These are phyloP conservation scores for Rhinolophus ferrumequinum DNA, from an alignment of 2,113 vertebrate species.

Conservation along the genomic window DNA sequence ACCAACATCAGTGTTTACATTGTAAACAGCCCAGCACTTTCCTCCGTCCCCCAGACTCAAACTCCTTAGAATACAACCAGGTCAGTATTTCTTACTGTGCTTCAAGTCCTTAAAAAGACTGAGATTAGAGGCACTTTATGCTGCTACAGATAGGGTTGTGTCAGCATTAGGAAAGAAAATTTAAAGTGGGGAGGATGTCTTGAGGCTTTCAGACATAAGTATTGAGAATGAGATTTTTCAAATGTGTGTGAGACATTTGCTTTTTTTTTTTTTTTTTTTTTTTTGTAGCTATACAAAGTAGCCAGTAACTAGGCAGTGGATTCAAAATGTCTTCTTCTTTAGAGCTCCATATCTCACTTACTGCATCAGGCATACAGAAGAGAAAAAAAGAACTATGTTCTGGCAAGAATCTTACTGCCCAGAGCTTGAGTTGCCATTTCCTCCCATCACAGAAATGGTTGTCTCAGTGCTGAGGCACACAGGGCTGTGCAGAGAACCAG, in stretches of 20 bases:
- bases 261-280: constrained; percentile 44
- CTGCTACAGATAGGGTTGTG: constrained; percentile 79
- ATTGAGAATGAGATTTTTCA: constrained; percentile 64
- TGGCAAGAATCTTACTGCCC: constrained; percentile 18
- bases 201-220: constrained; percentile 36
- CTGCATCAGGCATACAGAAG: not conserved
- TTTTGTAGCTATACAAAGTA: constrained; percentile 65
- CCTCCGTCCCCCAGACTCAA: not conserved
- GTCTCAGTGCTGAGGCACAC: not conserved
- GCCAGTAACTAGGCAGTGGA: constrained; percentile 41
- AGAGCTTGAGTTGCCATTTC: not conserved
- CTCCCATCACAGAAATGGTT: not conserved
- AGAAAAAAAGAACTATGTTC: not conserved
- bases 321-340: constrained; percentile 1
- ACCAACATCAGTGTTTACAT: constrained; percentile 77
- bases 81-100: constrained; percentile 80
- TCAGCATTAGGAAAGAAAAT: constrained; percentile 76
- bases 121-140: constrained; percentile 80
- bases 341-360: not conserved
- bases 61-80: constrained; percentile 76
- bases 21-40: constrained; percentile 59
- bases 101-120: constrained; percentile 74
- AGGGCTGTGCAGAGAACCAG: not conserved
- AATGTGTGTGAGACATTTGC: constrained; percentile 73
- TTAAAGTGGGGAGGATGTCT: not conserved